These are phyloP conservation scores for Phoronis australis DNA, from an alignment of 2,888 invertebrate genomes.

Conservation along the genomic window DNA sequence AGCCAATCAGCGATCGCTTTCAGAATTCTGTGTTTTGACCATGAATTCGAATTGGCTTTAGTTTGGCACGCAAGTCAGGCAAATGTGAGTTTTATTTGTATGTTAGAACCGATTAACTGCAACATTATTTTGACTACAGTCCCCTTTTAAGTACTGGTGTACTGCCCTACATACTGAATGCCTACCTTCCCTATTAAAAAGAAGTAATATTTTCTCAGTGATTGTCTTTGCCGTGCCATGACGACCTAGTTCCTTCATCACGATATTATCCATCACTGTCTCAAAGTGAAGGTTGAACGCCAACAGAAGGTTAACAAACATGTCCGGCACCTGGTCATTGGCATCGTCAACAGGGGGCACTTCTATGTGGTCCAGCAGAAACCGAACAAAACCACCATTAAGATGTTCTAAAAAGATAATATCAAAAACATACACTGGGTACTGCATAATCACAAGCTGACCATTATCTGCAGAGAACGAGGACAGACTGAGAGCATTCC, in stretches of 20 bases:
- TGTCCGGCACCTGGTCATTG: constrained; percentile 78
- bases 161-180: no score
- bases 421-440: no score
- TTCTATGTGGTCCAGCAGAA: constrained; percentile 77
- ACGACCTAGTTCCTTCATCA: constrained; percentile 44
- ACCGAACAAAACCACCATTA: constrained; percentile 74
- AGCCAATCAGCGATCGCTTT: no score
- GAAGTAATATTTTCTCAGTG: constrained; percentile 80
- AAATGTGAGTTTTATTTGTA: no score
- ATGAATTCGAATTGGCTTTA: no score
- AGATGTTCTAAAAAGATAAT: constrained; percentile 69
- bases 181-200: constrained; percentile 79
- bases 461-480: constrained; percentile 4
- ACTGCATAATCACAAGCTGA: no score
- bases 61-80: no score
- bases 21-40: no score
- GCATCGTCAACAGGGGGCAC: constrained; percentile 72
- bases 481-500: not conserved
- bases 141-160: no score
- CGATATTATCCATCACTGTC: constrained; percentile 40
- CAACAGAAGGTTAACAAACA: constrained; percentile 75
- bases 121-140: no score
- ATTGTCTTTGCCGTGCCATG: constrained; percentile 72
- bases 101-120: no score
- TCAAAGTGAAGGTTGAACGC: constrained; percentile 85